phyloP scores from a whole-genome alignment of 2,888 invertebrate genomes.

The Clitarchus hookeri region DNA sequence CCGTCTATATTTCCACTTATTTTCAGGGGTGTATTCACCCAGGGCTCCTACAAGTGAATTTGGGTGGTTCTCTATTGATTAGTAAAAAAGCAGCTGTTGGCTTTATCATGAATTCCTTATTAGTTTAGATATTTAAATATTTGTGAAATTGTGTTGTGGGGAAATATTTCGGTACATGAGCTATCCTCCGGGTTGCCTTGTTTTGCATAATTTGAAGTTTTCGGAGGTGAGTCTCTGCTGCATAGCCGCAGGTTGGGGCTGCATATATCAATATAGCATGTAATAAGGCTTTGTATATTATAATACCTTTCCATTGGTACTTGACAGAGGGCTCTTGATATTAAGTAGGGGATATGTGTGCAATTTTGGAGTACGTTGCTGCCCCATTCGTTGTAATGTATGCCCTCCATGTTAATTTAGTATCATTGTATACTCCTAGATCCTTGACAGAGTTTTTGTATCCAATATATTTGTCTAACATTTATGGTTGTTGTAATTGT shows the following conservation, averaged over 20 bases:
- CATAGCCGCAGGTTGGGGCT: conserved; percentile 4
- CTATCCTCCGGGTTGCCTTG: background rate
- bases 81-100: background rate
- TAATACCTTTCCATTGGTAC: background rate
- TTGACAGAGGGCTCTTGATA: background rate
- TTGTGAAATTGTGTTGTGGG: background rate
- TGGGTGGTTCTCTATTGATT: background rate
- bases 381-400: background rate
- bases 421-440: background rate
- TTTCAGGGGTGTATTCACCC: background rate
- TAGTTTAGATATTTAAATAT: background rate
- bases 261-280: background rate
- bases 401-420: background rate
- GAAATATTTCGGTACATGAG: background rate
- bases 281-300: background rate
- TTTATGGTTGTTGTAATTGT: too few species aligned
- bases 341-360: background rate
- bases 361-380: background rate
- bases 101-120: background rate
- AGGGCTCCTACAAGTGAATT: background rate
- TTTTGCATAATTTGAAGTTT: background rate
- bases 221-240: background rate
- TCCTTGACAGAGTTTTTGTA: too few species aligned
- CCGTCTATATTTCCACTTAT: background rate
- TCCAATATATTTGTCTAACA: too few species aligned